Evolutionary conservation across 2,888 invertebrate genomes (phyloP).

Genomic region (Cactoblastis cactorum): DNA sequence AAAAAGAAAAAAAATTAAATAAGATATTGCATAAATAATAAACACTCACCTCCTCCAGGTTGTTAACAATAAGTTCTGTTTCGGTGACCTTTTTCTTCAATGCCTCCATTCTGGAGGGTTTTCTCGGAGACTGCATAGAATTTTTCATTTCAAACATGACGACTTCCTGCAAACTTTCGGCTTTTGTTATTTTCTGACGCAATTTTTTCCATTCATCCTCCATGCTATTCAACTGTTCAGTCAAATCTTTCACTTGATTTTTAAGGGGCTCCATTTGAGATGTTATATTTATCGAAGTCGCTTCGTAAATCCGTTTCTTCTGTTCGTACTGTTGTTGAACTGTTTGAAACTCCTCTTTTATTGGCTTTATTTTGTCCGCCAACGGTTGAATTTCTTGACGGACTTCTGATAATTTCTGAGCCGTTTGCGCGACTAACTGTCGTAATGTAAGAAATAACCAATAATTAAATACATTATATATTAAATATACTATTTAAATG

Average conservation of each 20-base stretch:
- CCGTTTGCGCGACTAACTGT: slow-evolving; percentile 82
- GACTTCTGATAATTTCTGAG: slow-evolving; percentile 71
- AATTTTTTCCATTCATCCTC: slow-evolving; percentile 78
- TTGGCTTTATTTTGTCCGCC: slow-evolving; percentile 78
- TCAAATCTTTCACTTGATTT: slow-evolving; percentile 72
- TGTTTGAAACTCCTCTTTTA: slow-evolving; percentile 82
- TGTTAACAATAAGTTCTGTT: slow-evolving; percentile 76
- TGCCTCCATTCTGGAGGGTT: slow-evolving; percentile 80
- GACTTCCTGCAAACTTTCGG: slow-evolving; percentile 74
- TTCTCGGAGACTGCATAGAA: slow-evolving; percentile 70
- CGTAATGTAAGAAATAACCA: slow-evolving; percentile 23
- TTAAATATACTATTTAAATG: too few species aligned
- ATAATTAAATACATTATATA: neutral
- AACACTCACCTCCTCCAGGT: slow-evolving; percentile 60
- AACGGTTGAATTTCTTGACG: slow-evolving; percentile 71
- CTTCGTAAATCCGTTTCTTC: slow-evolving; percentile 83
- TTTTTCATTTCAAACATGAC: slow-evolving; percentile 75
- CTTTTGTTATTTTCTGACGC: slow-evolving; percentile 75
- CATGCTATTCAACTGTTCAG: slow-evolving; percentile 69
- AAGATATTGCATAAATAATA: neutral
- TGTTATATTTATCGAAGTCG: slow-evolving; percentile 77
- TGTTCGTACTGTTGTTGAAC: slow-evolving; percentile 83
- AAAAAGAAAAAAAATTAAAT: neutral
- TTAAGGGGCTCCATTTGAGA: slow-evolving; percentile 79
- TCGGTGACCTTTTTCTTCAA: slow-evolving; percentile 81